Evolutionary conservation across 2,888 invertebrate species (phyloP), one percentile per base, ranked within the genome.

Genomic region (Melikaiella ostensackeni): DNA sequence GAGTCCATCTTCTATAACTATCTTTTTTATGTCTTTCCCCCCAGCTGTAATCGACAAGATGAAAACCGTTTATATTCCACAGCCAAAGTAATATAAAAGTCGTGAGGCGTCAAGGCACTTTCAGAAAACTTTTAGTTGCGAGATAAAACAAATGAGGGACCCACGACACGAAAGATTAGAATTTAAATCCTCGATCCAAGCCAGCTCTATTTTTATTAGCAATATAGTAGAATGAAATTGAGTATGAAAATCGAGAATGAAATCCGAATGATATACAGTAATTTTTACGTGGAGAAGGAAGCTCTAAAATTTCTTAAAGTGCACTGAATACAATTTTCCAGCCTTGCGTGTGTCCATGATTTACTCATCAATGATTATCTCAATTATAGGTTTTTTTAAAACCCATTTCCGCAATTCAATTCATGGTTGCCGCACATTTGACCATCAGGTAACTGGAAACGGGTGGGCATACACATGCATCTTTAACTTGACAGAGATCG

Each of bases 391-490:
- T 50, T 50, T 55, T 50, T 50, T 50, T 21, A 50, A 70, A 70
- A 70, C 50, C 50, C 30, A 55, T 46, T 70, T 50, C 70, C 50
- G 70, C 70, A 70, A 70, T 50, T 70, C 30, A 70, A 70, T 70
- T 70, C 50, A 70, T 30, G 50, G 50, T 70, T 50, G 55, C 11
- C 30, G 70, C 70, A 70, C 70, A 70, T 70, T 70, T n/a, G 70
- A 70, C 70, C 50, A 70, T 30, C 70, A 70, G 70, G 50, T 70
- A 70, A 70, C 70, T 70, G 70, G 70, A 70, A 70, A 55, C 33
- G 70, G 30, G 70, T 70, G 70, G 50, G 70, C 50, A 50, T n/a
- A 50, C 33, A 70, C 9, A 70, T 70, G 50, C 33, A 70, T 70
- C 70, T 70, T 50, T 50, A 70, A 55, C 70, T 66, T 50, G 50